phyloP scores from a whole-genome alignment of 2,113 vertebrate species.

The Dascyllus trimaculatus region DNA sequence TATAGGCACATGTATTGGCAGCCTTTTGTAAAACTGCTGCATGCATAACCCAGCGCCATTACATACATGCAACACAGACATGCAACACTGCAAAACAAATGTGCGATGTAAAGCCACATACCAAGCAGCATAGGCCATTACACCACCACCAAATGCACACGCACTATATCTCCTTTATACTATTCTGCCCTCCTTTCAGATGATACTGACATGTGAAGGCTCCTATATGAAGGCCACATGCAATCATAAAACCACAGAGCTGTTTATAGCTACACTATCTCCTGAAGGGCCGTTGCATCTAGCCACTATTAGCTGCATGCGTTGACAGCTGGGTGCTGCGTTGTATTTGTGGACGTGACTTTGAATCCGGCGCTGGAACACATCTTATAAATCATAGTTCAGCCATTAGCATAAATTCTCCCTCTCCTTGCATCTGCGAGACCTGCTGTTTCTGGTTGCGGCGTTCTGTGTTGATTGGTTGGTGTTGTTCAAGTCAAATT shows the following conservation, averaged over 20 bases:
- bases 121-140: slow-evolving; percentile 41
- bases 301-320: slow-evolving; percentile 71
- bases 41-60: slow-evolving; percentile 41
- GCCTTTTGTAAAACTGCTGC: slow-evolving; percentile 59
- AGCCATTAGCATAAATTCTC: slow-evolving; percentile 82
- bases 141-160: slow-evolving; percentile 50
- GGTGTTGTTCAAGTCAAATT: slow-evolving; percentile 83
- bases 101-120: slow-evolving; percentile 62
- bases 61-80: slow-evolving; percentile 46
- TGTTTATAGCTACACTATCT: slow-evolving; percentile 80
- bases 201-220: slow-evolving; percentile 76
- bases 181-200: slow-evolving; percentile 63
- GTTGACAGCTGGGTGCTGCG: slow-evolving; percentile 76
- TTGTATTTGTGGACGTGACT: slow-evolving; percentile 78
- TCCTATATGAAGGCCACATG: slow-evolving; percentile 77
- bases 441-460: slow-evolving; percentile 77
- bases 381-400: slow-evolving; percentile 82
- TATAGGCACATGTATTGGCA: slow-evolving; percentile 45
- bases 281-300: slow-evolving; percentile 73
- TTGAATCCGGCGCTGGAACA: slow-evolving; percentile 70
- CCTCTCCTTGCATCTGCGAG: slow-evolving; percentile 71
- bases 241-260: slow-evolving; percentile 75
- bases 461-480: slow-evolving; percentile 75
- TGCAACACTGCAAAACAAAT: slow-evolving; percentile 59
- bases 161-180: slow-evolving; percentile 52